Percentiles rank a stretch among this genome's conserved stretches.
Conservation (phyloP, 2,797 vertebrate species). For the Lutra lutra region DNA sequence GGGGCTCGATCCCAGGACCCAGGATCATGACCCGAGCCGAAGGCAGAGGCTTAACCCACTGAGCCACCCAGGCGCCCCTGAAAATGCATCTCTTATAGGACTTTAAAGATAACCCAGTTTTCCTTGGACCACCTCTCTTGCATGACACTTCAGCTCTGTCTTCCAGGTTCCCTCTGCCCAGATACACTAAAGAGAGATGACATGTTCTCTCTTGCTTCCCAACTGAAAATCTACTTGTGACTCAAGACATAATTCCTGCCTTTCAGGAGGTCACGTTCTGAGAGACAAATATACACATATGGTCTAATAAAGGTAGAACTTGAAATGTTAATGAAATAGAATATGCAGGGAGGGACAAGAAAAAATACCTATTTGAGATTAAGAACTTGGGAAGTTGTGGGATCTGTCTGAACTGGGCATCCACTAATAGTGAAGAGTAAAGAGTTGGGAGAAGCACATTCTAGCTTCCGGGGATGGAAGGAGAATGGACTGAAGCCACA, state of each 20-base stretch:
- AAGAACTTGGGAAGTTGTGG: not conserved
- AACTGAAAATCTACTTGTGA: not conserved
- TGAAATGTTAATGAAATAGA: not conserved
- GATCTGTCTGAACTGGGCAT: not conserved
- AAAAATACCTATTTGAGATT: not conserved
- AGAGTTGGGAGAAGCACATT: not conserved
- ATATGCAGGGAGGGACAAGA: not conserved
- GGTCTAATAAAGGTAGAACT: not conserved
- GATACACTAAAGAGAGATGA: not conserved
- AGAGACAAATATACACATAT: not conserved
- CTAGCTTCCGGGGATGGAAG: not conserved
- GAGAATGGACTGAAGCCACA: not conserved
- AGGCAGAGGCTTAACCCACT: no score
- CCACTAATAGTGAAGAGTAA: not conserved
- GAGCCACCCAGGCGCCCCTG: no score
- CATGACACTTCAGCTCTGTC: not conserved
- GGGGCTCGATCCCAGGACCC: no score
- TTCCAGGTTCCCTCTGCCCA: not conserved
- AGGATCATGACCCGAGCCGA: no score
- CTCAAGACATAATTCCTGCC: not conserved
- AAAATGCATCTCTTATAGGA: not conserved
- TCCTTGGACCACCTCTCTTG: not conserved
- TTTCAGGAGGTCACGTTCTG: not conserved
- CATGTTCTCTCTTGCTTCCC: not conserved
- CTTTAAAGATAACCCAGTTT: not conserved